These are phyloP conservation scores for Ascaphus truei DNA, from an alignment of 2,113 vertebrate genomes.

Conservation along the genomic window DNA sequence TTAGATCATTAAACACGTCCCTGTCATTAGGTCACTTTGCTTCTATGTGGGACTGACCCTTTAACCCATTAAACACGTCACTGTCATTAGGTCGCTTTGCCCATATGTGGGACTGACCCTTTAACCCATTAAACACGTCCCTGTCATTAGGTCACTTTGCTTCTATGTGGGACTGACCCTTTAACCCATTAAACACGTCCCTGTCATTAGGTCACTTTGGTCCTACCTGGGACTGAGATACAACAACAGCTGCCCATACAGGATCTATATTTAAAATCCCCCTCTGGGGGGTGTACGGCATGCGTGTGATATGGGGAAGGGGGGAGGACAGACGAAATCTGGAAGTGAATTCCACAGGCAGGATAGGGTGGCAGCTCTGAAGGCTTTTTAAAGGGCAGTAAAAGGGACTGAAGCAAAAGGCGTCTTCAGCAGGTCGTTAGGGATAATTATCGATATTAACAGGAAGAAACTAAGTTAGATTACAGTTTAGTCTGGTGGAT, in stretches of 20 bases:
- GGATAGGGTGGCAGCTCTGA: constrained; percentile 3
- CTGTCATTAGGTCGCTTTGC: no score
- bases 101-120: no score
- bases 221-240: neutral
- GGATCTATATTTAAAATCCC: constrained; percentile 4
- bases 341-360: neutral
- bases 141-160: neutral
- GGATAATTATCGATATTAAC: neutral
- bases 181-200: no score
- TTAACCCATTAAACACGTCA: no score
- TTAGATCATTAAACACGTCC: no score
- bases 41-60: no score
- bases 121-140: no score
- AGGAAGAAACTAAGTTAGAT: neutral
- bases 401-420: neutral
- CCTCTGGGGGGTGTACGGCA: neutral
- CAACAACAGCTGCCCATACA: neutral
- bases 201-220: neutral
- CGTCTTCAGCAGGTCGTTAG: neutral
- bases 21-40: no score
- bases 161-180: neutral
- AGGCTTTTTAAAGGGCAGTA: constrained; percentile 12
- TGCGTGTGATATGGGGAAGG: neutral
- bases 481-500: neutral
- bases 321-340: neutral